phyloP scores from a whole-genome alignment of 2,888 invertebrate species.

The Cheilosia grossa region DNA sequence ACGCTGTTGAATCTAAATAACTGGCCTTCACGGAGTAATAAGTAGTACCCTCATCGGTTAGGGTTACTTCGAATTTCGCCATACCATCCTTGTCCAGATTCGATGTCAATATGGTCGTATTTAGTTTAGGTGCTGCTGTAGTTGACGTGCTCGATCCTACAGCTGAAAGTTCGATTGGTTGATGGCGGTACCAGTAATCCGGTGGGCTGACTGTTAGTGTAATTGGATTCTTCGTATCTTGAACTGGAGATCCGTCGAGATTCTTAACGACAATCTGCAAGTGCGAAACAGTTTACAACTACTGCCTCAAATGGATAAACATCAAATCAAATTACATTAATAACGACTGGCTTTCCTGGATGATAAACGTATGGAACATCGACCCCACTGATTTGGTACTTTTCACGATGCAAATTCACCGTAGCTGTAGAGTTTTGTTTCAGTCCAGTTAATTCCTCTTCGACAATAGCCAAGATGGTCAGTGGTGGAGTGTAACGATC shows the following conservation, averaged over 20 bases:
- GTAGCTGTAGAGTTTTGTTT: slow-evolving; percentile 91
- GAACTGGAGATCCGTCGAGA: slow-evolving; percentile 88
- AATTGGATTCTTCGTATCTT: slow-evolving; percentile 85
- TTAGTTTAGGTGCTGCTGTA: slow-evolving; percentile 79
- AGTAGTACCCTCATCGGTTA: slow-evolving; percentile 83
- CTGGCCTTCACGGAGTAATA: slow-evolving; percentile 75
- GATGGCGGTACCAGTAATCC: slow-evolving; percentile 40
- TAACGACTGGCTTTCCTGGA: slow-evolving; percentile 92
- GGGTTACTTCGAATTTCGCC: slow-evolving; percentile 86
- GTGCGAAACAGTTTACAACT: background rate
- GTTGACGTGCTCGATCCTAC: background rate
- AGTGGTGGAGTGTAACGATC: slow-evolving; percentile 71
- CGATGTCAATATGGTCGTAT: slow-evolving; percentile 78
- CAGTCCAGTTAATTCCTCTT: slow-evolving; percentile 92
- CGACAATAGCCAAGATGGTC: slow-evolving; percentile 92
- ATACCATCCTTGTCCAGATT: slow-evolving; percentile 87
- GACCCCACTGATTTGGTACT: slow-evolving; percentile 90
- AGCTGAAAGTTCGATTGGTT: slow-evolving; percentile 20
- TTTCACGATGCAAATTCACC: slow-evolving; percentile 90
- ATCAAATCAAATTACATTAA: slow-evolving; percentile 86
- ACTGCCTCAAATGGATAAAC: too few relatives aligned
- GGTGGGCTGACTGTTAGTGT: slow-evolving; percentile 78
- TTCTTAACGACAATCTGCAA: slow-evolving; percentile 87
- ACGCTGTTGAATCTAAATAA: slow-evolving; percentile 74
- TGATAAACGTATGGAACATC: slow-evolving; percentile 94